Conservation (phyloP, 2,797 vertebrate species). For the Semotilus atromaculatus region DNA sequence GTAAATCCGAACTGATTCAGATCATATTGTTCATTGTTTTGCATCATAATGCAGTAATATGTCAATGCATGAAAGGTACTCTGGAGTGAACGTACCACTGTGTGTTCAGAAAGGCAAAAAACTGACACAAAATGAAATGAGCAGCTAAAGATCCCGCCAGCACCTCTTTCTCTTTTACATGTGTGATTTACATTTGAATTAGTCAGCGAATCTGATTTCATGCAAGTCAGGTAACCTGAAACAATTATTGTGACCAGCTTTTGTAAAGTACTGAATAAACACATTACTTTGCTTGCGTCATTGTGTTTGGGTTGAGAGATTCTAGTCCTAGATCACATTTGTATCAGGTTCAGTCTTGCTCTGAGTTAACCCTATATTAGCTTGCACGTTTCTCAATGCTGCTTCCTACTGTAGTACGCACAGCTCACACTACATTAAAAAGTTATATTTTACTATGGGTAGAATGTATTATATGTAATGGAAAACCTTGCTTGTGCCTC, state of each 20-base stretch:
- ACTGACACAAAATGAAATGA: no score
- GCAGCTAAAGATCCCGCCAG: neutral
- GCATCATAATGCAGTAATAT: neutral
- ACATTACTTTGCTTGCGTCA: neutral
- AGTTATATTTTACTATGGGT: neutral
- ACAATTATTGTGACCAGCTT: neutral
- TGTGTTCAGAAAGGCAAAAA: neutral
- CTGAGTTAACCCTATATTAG: neutral
- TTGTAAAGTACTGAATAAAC: neutral
- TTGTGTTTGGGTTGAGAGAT: neutral
- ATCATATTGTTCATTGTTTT: neutral
- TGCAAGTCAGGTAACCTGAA: neutral
- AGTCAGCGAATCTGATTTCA: neutral
- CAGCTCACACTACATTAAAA: constrained; percentile 14
- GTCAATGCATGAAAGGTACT: neutral
- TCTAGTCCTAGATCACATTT: neutral
- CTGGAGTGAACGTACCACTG: neutral
- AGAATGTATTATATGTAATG: neutral
- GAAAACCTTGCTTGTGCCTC: neutral
- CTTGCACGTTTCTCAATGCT: neutral
- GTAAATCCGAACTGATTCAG: neutral
- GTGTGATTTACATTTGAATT: neutral
- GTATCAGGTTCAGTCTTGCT: neutral
- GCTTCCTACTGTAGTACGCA: neutral
- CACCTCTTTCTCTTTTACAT: neutral